Evolutionary conservation across 2,888 invertebrate species (phyloP).

Genomic region (Adelphocoris suturalis): DNA sequence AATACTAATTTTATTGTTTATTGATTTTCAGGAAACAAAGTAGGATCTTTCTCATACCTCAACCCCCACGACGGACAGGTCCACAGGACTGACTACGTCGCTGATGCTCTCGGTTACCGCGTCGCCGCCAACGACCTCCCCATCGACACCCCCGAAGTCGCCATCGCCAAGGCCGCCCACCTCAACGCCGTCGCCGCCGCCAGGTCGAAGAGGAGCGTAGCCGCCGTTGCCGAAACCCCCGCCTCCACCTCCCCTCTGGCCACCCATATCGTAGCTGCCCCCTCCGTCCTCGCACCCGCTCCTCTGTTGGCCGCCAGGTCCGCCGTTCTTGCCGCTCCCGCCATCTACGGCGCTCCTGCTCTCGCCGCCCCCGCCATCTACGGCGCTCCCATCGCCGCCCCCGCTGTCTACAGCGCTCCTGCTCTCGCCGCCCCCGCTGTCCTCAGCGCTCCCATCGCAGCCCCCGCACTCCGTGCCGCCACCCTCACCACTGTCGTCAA

Average conservation of each 20-base stretch:
- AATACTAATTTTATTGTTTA: background rate
- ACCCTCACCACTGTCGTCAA: slow-evolving; percentile 78
- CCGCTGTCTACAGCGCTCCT: slow-evolving; percentile 75
- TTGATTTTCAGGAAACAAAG: slow-evolving; percentile 77
- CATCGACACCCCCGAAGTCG: slow-evolving; percentile 77
- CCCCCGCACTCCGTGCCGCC: slow-evolving; percentile 76
- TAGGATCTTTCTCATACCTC: slow-evolving; percentile 79
- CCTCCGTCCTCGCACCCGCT: slow-evolving; percentile 75
- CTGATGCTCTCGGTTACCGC: slow-evolving; percentile 79
- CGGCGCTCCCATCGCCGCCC: slow-evolving; percentile 74
- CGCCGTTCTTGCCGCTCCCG: slow-evolving; percentile 76
- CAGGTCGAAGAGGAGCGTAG: slow-evolving; percentile 74
- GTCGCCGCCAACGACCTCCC: slow-evolving; percentile 79
- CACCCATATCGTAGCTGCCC: slow-evolving; percentile 77
- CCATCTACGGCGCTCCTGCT: slow-evolving; percentile 74
- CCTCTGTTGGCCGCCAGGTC: slow-evolving; percentile 73
- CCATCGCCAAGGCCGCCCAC: slow-evolving; percentile 79
- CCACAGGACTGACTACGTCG: slow-evolving; percentile 79
- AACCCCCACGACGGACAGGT: slow-evolving; percentile 79
- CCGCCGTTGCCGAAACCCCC: slow-evolving; percentile 67
- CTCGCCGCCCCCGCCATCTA: no score
- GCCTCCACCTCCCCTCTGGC: slow-evolving; percentile 79
- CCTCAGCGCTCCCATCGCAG: slow-evolving; percentile 73
- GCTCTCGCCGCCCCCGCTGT: slow-evolving; percentile 75
- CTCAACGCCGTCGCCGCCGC: slow-evolving; percentile 76